Percentiles rank a stretch among this genome's conserved stretches.
phyloP scores from a whole-genome alignment of 2,888 invertebrate species.

The Andrena praecox region DNA sequence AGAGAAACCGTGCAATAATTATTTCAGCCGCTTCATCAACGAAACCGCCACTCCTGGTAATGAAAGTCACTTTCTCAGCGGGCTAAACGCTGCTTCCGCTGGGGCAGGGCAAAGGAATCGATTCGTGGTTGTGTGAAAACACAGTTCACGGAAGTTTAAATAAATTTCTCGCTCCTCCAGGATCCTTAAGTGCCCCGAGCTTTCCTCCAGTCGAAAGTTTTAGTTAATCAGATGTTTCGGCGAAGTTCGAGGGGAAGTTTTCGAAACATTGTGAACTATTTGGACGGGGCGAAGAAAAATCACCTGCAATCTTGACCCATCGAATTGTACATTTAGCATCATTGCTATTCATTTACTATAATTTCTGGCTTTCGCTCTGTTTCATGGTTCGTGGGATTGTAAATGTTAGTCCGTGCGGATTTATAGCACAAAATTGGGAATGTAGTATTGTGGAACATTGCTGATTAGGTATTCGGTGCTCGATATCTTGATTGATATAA shows the following conservation, averaged over 20 bases:
- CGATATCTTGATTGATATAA: no score
- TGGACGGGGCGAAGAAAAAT: neutral
- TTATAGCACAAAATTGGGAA: no score
- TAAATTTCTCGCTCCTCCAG: neutral
- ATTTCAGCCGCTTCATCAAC: conserved; percentile 38
- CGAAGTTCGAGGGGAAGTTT: neutral
- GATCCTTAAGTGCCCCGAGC: neutral
- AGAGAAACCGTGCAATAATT: conserved; percentile 34
- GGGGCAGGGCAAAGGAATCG: neutral
- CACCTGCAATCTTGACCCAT: no score
- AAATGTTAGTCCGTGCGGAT: no score
- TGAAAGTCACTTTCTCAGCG: conserved; percentile 40
- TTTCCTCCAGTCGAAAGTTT: neutral
- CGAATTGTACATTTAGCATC: neutral
- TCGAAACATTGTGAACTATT: neutral
- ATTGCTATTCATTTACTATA: neutral
- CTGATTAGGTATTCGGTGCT: no score
- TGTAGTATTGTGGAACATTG: no score
- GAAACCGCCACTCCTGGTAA: conserved; percentile 40
- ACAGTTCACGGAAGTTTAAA: neutral
- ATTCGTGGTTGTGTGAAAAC: conserved; percentile 6
- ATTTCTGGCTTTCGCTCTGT: neutral
- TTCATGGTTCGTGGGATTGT: neutral
- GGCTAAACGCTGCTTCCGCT: neutral
- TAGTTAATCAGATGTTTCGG: neutral